These are phyloP conservation scores for Dipodomys merriami DNA, from an alignment of 2,113 vertebrate genomes.

Conservation along the genomic window DNA sequence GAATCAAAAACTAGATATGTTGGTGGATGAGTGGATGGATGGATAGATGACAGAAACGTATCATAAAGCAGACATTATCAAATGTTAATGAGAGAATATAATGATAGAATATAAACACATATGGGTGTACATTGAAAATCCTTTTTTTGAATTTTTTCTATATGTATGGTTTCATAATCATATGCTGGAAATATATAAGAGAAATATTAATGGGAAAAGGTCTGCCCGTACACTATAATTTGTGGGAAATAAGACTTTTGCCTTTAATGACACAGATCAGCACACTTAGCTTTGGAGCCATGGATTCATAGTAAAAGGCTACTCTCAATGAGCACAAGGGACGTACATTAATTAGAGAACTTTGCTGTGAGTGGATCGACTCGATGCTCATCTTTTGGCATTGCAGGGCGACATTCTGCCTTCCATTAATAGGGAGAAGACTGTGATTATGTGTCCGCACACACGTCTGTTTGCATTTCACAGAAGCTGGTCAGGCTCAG, in stretches of 20 bases:
- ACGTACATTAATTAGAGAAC: constrained; percentile 54
- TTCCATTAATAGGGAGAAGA: constrained; percentile 8
- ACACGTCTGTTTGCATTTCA: constrained; percentile 33
- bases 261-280: not conserved
- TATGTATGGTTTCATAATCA: constrained; percentile 11
- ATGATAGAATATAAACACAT: not conserved
- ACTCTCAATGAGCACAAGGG: constrained; percentile 40
- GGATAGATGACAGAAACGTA: not conserved
- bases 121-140: not conserved
- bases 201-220: not conserved
- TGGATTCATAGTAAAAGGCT: constrained; percentile 34
- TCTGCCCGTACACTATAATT: not conserved
- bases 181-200: not conserved
- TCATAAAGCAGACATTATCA: not conserved
- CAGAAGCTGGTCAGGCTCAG: constrained; percentile 55
- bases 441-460: not conserved
- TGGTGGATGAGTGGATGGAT: not conserved
- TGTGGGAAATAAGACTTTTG: constrained; percentile 28
- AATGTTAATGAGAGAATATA: not conserved
- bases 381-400: not conserved
- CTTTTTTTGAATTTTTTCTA: not conserved
- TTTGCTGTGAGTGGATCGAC: constrained; percentile 1
- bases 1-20: not conserved
- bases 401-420: not conserved
- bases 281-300: constrained; percentile 41